Evolutionary conservation across 2,888 invertebrate genomes (phyloP), one percentile per base, ranked within the genome.

Genomic region (Rhogogaster chlorosoma): DNA sequence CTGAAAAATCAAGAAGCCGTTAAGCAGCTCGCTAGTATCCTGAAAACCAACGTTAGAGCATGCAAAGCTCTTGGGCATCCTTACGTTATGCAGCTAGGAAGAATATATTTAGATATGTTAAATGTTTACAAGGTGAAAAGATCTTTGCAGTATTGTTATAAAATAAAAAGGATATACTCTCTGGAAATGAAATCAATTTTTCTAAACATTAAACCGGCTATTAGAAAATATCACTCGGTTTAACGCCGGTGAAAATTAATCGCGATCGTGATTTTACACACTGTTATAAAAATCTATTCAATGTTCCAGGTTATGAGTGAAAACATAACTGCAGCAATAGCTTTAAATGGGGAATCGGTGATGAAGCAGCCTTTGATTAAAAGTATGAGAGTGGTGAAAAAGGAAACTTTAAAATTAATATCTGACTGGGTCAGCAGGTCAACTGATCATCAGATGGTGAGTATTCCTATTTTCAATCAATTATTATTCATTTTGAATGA

Each of bases 21-120:
- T 0, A 99, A 98, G 94, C 99, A 99, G 94, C 95, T 99, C 87
- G 98, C 98, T 84, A 99, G 98, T 94, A 99, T 99, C 94, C 95
- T 99, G 85, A 99, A 99, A 95, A 99, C 99, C 1, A 99, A 99
- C 94, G 99, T 99, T 26, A 96, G 99, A 88, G 99, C 99, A n/a
- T 99, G 99, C 93, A 98, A 99, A 94, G 99, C 99, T 75, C 95
- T 99, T 67, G 99, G 99, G 4, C 99, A 99, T 94, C 97, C 98
- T 4, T 99, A 99, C 94, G 98, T 99, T 88, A 95, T 97, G 87
- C 97, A 99, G 95, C 95, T 99, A 90, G 99, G 99, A 82, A 96
- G 99, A 92, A 99, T 99, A 94, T 99, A 99, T 94, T 95, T 99
- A 93, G 99, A 99, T 94, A 99, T 99, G 99, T 95, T 99, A 89